These are phyloP conservation scores for Aphis gossypii DNA, from an alignment of 1,140 invertebrate genomes.

Conservation along the genomic window DNA sequence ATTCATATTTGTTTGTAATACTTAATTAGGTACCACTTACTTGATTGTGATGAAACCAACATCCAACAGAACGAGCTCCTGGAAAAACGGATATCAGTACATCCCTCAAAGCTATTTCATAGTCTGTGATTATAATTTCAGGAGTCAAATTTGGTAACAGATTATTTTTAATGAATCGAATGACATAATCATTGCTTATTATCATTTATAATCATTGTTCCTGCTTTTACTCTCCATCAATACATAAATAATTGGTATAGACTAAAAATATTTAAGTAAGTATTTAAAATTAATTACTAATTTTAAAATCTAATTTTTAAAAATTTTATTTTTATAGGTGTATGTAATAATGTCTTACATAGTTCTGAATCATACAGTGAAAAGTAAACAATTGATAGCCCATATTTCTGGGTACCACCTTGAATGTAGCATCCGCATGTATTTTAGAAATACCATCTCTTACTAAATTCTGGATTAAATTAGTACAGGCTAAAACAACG, in stretches of 20 bases:
- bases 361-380: constrained; percentile 11
- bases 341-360: constrained; percentile 2
- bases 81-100: background rate
- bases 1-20: no score
- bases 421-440: background rate
- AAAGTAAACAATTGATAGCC: background rate
- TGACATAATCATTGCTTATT: background rate
- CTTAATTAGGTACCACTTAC: no score
- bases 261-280: constrained; percentile 1
- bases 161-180: background rate
- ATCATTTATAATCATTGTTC: no score
- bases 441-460: background rate
- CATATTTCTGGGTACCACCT: background rate
- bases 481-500: background rate
- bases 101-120: background rate
- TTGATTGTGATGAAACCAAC: background rate
- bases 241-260: background rate
- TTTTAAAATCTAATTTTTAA: background rate
- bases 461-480: background rate
- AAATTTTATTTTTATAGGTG: background rate
- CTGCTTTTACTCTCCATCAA: background rate
- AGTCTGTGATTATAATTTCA: background rate
- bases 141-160: background rate
- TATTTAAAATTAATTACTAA: background rate
- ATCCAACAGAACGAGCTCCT: no score